Evolutionary conservation across 2,113 vertebrate species (phyloP).

Genomic region (Macheiramphus alcinus): DNA sequence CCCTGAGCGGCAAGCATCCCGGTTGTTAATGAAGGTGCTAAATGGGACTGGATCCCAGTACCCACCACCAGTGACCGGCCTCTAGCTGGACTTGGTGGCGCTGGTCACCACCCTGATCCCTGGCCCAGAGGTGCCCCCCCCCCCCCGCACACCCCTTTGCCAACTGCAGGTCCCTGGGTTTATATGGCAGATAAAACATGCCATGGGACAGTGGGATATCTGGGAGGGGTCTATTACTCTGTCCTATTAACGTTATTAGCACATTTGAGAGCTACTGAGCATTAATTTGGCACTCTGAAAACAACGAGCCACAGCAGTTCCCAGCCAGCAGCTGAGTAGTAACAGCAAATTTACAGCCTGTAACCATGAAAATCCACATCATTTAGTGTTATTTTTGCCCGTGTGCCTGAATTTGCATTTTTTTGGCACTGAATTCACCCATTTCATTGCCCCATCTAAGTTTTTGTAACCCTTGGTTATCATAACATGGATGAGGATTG

Average conservation of each 20-base stretch:
- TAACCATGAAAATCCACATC: background rate
- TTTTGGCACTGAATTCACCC: background rate
- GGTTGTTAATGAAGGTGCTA: fast-evolving
- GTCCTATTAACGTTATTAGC: fast-evolving
- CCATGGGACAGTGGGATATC: fast-evolving
- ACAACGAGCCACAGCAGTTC: background rate
- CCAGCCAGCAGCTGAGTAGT: background rate
- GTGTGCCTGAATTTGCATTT: fast-evolving
- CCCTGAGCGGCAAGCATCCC: fast-evolving
- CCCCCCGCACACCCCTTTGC: too few species aligned
- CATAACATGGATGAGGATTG: fast-evolving
- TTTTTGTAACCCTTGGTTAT: background rate
- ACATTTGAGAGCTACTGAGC: background rate
- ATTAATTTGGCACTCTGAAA: fast-evolving
- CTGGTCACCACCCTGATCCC: fast-evolving
- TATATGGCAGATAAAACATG: fast-evolving
- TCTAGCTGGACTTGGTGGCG: background rate
- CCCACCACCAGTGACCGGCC: fast-evolving
- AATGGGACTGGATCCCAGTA: background rate
- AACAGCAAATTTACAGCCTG: background rate
- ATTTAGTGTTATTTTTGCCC: background rate
- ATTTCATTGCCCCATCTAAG: background rate
- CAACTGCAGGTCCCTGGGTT: fast-evolving
- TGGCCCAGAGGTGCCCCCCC: too few species aligned
- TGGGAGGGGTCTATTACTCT: background rate